phyloP scores from a whole-genome alignment of 2,888 invertebrate species.

The Hanleya hanleyi region DNA sequence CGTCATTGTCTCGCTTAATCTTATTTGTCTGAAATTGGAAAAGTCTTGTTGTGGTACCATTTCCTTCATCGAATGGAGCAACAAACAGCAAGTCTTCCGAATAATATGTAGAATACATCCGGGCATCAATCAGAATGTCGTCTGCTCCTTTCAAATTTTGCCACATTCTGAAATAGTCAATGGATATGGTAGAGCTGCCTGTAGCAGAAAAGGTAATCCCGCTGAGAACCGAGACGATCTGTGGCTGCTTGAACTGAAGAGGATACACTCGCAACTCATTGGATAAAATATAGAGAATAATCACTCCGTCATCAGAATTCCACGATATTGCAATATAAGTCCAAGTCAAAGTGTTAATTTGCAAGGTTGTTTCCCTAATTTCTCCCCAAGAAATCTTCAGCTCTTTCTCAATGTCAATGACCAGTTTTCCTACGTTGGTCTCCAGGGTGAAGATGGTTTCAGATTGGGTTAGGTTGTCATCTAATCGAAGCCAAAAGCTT shows the following conservation, averaged over 20 bases:
- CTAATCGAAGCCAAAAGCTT: neutral
- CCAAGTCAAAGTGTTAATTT: neutral
- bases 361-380: neutral
- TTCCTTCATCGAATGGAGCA: slow-evolving; percentile 48
- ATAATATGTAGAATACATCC: slow-evolving; percentile 27
- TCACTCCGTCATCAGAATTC: neutral
- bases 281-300: too few species aligned
- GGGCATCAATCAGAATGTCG: slow-evolving; percentile 33
- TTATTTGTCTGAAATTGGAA: slow-evolving; percentile 19
- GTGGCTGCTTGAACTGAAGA: too few species aligned
- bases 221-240: neutral
- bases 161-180: slow-evolving; percentile 49
- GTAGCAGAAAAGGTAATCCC: neutral
- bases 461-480: too few species aligned
- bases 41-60: slow-evolving; percentile 30
- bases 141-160: slow-evolving; percentile 33
- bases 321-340: neutral
- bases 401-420: neutral
- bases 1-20: slow-evolving; percentile 10
- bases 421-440: neutral
- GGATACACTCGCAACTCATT: too few species aligned
- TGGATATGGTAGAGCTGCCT: slow-evolving; percentile 20
- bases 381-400: neutral
- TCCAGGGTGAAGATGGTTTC: neutral
- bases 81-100: slow-evolving; percentile 32